Conservation (phyloP, 2,113 vertebrate species). For the Hystrix brachyura region DNA sequence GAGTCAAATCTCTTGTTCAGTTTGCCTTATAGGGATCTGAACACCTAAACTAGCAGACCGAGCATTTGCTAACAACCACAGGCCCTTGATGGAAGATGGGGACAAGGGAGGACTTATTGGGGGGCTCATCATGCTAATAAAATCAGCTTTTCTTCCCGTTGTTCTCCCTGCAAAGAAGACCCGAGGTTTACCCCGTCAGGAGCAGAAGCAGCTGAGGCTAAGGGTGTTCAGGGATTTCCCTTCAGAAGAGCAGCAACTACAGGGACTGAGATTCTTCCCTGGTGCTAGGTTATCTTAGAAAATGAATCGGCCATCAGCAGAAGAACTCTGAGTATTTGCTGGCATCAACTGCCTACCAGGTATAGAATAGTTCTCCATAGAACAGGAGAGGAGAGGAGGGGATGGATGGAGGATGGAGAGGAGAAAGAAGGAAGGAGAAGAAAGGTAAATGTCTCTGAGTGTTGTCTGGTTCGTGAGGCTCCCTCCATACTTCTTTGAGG, state of each 20-base stretch:
- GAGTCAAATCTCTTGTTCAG: background rate
- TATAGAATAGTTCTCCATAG: background rate
- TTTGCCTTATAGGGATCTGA: background rate
- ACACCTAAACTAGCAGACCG: background rate
- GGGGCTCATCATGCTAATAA: background rate
- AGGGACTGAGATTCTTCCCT: background rate
- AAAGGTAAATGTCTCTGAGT: background rate
- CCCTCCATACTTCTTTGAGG: background rate
- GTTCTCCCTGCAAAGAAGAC: background rate
- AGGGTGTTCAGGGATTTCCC: background rate
- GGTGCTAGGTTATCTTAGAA: background rate
- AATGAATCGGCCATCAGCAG: background rate
- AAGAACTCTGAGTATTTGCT: background rate
- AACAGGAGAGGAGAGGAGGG: background rate
- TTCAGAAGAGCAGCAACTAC: background rate
- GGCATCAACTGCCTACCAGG: background rate
- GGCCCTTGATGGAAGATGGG: background rate
- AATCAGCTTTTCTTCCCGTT: background rate
- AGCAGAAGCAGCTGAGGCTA: background rate
- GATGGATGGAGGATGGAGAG: background rate
- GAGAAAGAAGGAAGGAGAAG: background rate
- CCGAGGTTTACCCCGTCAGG: background rate
- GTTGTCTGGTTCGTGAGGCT: background rate
- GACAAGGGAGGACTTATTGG: rapidly evolving
- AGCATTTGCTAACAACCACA: background rate